Evolutionary conservation across 2,113 vertebrate genomes (phyloP).

Genomic region (Lepus americanus): DNA sequence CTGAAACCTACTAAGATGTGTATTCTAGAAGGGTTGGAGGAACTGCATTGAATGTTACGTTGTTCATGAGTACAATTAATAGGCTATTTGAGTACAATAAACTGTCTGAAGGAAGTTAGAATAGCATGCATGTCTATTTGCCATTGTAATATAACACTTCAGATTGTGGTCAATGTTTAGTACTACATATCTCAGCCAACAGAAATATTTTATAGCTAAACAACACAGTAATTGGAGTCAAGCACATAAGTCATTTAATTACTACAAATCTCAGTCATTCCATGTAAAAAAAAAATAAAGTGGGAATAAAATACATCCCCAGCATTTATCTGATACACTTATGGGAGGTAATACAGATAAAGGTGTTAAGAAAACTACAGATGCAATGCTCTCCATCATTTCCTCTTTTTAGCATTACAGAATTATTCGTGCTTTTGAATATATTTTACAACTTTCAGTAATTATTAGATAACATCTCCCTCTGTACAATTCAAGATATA

Average conservation of each 20-base stretch:
- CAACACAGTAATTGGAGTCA: not conserved
- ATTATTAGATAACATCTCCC: not conserved
- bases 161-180: not conserved
- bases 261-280: not conserved
- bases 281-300: not conserved
- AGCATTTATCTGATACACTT: not conserved
- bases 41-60: not conserved
- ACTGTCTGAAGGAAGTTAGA: not conserved
- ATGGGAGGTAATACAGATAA: not conserved
- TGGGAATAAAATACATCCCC: not conserved
- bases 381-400: not conserved
- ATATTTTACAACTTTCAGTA: not conserved
- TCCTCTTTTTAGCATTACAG: not conserved
- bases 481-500: not conserved
- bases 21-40: not conserved
- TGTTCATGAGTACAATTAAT: not conserved
- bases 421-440: slow-evolving; percentile 3
- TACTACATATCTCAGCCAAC: not conserved
- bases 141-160: not conserved
- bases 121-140: not conserved
- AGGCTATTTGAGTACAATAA: not conserved
- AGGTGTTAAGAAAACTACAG: not conserved
- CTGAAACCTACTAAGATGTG: not conserved
- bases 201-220: not conserved
- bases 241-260: not conserved